Conservation (phyloP, 2,797 vertebrate species). For the Leucoraja ocellata region DNA sequence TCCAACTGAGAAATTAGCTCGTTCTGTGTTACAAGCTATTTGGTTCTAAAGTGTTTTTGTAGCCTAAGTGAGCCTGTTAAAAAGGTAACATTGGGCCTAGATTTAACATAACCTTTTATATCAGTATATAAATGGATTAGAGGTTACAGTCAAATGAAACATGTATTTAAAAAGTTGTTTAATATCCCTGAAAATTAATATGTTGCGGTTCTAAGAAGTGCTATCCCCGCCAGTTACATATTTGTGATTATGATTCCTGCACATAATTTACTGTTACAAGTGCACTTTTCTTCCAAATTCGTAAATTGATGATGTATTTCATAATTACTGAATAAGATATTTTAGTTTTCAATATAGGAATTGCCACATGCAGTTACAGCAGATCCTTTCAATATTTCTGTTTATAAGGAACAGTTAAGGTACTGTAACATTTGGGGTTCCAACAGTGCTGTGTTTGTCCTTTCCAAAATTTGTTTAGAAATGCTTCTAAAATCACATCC, state of each 20-base stretch:
- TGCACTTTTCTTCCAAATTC: background rate
- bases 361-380: background rate
- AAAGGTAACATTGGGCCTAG: background rate
- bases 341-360: background rate
- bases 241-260: background rate
- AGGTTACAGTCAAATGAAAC: background rate
- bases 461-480: conserved; percentile 19
- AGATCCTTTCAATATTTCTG: background rate
- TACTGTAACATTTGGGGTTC: background rate
- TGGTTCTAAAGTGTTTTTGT: background rate
- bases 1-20: background rate
- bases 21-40: background rate
- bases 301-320: background rate
- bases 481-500: background rate
- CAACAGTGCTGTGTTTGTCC: conserved; percentile 15
- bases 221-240: background rate
- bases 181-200: background rate
- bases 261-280: background rate
- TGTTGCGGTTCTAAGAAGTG: background rate
- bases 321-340: background rate
- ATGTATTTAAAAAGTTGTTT: background rate
- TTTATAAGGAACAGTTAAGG: background rate
- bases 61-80: background rate
- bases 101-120: background rate
- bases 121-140: background rate